Percentiles rank a stretch among this genome's conserved stretches.
Evolutionary conservation across 1,140 invertebrate species (phyloP).

Genomic region (Megalonaias nervosa): DNA sequence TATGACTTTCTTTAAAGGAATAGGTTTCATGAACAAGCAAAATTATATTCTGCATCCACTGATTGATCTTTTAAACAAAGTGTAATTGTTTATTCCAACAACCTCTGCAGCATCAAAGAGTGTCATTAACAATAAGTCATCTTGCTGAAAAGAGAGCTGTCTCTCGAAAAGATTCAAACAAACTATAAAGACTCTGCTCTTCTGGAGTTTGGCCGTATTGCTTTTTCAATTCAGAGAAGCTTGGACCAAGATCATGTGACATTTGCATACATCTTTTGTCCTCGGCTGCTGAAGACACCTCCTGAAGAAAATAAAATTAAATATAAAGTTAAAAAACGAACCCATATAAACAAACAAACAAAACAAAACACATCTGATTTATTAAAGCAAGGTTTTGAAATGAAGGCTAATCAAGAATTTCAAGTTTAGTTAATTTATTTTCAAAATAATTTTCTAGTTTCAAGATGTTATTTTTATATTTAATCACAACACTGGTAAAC

Average conservation of each 20-base stretch:
- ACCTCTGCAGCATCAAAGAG: too few species aligned
- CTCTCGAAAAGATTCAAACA: slow-evolving; percentile 51
- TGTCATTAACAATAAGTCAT: too few species aligned
- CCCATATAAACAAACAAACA: neutral
- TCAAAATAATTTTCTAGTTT: neutral
- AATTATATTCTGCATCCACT: too few species aligned
- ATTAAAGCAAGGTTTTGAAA: neutral
- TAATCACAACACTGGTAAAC: neutral
- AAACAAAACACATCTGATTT: neutral
- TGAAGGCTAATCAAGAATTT: neutral
- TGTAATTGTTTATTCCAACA: too few species aligned
- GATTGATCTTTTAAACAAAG: too few species aligned
- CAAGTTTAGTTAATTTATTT: neutral
- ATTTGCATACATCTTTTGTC: slow-evolving; percentile 28
- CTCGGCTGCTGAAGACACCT: slow-evolving; percentile 43
- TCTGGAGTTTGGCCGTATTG: slow-evolving; percentile 53
- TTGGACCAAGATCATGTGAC: slow-evolving; percentile 41
- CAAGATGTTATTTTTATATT: neutral
- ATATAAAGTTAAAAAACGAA: neutral
- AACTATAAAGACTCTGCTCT: slow-evolving; percentile 40
- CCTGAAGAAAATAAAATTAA: slow-evolving; percentile 24
- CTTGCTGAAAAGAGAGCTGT: slow-evolving; percentile 4
- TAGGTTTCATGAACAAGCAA: too few species aligned
- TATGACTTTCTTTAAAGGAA: too few species aligned
- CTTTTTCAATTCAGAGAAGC: slow-evolving; percentile 40